These are phyloP conservation scores for Rhincodon typus DNA, from an alignment of 2,797 vertebrate genomes.

Conservation along the genomic window DNA sequence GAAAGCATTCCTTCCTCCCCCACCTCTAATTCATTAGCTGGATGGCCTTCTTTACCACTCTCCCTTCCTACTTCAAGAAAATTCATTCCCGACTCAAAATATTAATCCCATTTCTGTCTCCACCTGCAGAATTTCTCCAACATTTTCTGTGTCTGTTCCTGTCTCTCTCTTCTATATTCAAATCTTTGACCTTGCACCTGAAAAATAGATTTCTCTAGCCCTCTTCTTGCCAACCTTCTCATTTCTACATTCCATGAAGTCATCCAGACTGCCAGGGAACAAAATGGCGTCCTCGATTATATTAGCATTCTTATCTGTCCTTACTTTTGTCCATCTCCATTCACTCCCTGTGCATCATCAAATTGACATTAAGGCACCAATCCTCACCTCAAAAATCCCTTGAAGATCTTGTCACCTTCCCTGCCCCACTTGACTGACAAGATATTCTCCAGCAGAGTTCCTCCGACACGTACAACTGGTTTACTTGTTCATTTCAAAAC, in stretches of 20 bases:
- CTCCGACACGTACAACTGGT: not conserved
- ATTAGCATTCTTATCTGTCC: not conserved
- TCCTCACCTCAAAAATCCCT: too few relatives aligned
- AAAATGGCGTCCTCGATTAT: too few relatives aligned
- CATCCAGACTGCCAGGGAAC: not conserved
- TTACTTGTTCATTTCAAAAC: not conserved
- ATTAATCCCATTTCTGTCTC: too few relatives aligned
- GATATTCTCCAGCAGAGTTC: not conserved
- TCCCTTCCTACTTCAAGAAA: not conserved
- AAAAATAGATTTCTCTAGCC: not conserved
- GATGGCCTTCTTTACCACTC: not conserved
- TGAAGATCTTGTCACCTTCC: too few relatives aligned
- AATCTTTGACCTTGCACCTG: not conserved
- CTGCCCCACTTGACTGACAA: not conserved
- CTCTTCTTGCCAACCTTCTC: not conserved
- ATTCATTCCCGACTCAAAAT: too few relatives aligned
- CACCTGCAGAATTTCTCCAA: too few relatives aligned
- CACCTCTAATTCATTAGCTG: not conserved
- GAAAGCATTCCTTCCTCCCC: not conserved
- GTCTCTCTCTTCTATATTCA: not conserved
- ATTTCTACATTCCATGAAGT: not conserved
- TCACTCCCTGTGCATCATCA: not conserved
- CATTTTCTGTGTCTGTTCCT: too few relatives aligned
- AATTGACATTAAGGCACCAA: too few relatives aligned
- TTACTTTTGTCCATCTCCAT: not conserved